Base-by-base conservation (phyloP, 92 coral and sea anemone species). In the Micromussa lordhowensis region DNA sequence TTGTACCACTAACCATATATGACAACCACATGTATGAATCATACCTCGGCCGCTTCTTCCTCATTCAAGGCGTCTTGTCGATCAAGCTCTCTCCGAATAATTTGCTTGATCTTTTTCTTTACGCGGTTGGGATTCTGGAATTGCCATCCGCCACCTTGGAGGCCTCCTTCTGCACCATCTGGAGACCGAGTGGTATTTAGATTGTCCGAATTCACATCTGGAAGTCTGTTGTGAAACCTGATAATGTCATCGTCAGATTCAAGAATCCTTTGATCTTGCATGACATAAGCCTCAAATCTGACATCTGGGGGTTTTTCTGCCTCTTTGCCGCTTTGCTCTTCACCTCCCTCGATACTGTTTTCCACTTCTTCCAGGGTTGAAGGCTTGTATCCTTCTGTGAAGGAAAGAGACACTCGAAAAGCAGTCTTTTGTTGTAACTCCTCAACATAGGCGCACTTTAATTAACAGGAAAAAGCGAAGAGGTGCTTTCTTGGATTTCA, bases 181-280 rank as follows among this genome's bases (percentile, higher is more conserved):
- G 86, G 24, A 63, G 63, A 18, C 58, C 24, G 40, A 24, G 61
- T 29, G 10, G 24, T 22, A 32, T 64, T 81, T n/a, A 53, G 83
- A 24, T 35, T 72, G 26, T 83, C 84, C 38, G 63, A 64, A 7
- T 64, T 79, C 12, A 51, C 85, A 61, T 81, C 88, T 2, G 19
- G 35, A 0, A 9, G 85, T 34, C 70, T 17, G 18, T 30, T 66
- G 12, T 36, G 48, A 77, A 74, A 35, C 40, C 53, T 49, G 26
- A 81, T 48, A 36, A 79, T 80, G 29, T 91, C 90, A 28, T 85
- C 88, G 11, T 80, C 92, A 74, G 70, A 76, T 53, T 92, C 94
- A 44, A 92, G 82, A 64, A 44, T 89, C 70, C 94, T 44, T 68
- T 87, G 92, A 19, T 89, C 88, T 86, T 89, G 87, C 59, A 92